These are phyloP conservation scores for Cynopterus sphinx DNA, from an alignment of 2,797 vertebrate species.

Conservation along the genomic window DNA sequence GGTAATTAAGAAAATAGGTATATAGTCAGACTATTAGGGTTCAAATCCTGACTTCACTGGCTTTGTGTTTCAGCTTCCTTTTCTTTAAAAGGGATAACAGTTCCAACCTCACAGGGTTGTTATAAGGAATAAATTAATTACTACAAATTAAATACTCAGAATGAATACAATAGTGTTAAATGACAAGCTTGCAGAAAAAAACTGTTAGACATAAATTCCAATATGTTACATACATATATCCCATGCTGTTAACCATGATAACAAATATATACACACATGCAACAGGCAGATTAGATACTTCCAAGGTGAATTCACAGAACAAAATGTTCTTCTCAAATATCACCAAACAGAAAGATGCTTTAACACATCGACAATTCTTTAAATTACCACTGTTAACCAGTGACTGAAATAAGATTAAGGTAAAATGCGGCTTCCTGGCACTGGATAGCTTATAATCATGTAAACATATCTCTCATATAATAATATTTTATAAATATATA, in stretches of 20 bases:
- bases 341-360: not conserved
- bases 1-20: not conserved
- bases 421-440: not conserved
- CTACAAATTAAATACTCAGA: not conserved
- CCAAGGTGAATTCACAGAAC: not conserved
- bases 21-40: not conserved
- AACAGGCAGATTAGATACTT: not conserved
- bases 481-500: not conserved
- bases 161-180: not conserved
- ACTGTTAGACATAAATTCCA: not conserved
- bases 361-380: not conserved
- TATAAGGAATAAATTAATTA: not conserved
- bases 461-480: not conserved
- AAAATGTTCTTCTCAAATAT: not conserved
- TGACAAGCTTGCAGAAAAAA: not conserved
- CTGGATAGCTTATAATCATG: not conserved
- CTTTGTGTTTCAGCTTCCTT: not conserved
- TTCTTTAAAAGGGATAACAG: not conserved
- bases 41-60: not conserved
- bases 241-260: not conserved
- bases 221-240: not conserved
- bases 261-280: not conserved
- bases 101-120: not conserved
- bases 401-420: conserved; percentile 3
- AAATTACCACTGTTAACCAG: not conserved